Base-by-base conservation (phyloP, 2,797 vertebrate genomes). In the Hypotaenidia okinawae region DNA sequence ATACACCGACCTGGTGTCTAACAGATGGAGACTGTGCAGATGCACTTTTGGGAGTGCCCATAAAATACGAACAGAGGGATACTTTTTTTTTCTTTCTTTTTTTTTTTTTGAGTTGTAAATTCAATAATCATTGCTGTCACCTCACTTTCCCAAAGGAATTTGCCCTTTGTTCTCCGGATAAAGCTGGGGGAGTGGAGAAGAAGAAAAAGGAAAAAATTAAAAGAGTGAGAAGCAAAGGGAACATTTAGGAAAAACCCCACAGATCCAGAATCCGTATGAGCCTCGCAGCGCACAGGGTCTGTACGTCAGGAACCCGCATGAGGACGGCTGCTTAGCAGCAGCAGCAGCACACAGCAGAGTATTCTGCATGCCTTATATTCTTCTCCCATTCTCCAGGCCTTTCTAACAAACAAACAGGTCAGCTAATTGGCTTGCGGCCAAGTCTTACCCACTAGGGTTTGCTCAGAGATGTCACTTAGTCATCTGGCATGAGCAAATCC, bases 21-120 rank as follows among this genome's bases (percentile, higher is more conserved):
- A 97, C 97, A 97, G 97, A 97, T 97, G 95, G 90, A 95, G 93
- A 95, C 95, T 94, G 78, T 93, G 85, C 91, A 97, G 96, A 97
- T 95, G 96, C 74, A 95, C 94, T 87, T 96, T 64, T 58, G 75
- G 84, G 88, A 92, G 68, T 39, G 93, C 82, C 88, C 94, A 94
- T 94, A 93, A 93, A 93, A 89, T 77, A 95, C 84, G 89, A 96
- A 95, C 77, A 58, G 81, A 95, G 93, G 80, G 87, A 64, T 73
- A 45, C 54, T 25, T 47, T 32, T 70, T 35, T 61, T 52, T 68
- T n/a, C n/a, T 7, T 67, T 87, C 72, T 43, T 79, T 68, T 59
- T 72, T 63, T 79, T 78, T 95, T 84, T 83, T 70, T 21, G 10
- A 83, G 87, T 93, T 95, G 93, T 85, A 84, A 96, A 96, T 95